These are phyloP conservation scores for Caradrina kadenii DNA, from an alignment of 2,888 invertebrate genomes.

Conservation along the genomic window DNA sequence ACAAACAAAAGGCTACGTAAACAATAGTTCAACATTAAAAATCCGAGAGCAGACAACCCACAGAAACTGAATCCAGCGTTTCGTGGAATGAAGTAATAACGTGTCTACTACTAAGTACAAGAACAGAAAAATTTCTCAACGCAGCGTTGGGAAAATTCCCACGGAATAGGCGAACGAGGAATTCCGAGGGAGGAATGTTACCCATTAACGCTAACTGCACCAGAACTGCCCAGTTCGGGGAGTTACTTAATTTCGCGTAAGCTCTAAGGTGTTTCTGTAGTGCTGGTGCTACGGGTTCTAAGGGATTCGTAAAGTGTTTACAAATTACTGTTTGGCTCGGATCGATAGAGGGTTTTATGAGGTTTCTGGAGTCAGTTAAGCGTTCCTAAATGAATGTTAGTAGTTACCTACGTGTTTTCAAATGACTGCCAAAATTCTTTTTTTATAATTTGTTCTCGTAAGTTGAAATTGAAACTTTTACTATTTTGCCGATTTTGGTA, in stretches of 20 bases:
- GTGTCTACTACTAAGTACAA: constrained; percentile 47
- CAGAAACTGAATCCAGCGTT: constrained; percentile 41
- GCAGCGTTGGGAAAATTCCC: constrained; percentile 56
- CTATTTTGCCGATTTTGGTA: too few relatives aligned
- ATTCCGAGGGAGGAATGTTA: constrained; percentile 71
- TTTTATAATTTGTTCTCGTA: too few relatives aligned
- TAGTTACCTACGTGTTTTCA: not conserved
- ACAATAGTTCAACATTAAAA: constrained; percentile 21
- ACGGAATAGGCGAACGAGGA: constrained; percentile 64
- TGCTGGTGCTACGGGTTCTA: constrained; percentile 37
- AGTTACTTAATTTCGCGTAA: constrained; percentile 75
- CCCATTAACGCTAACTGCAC: constrained; percentile 76
- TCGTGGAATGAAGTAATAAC: constrained; percentile 62
- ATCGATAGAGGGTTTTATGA: constrained; percentile 24
- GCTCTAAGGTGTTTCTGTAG: constrained; percentile 61
- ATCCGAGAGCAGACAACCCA: constrained; percentile 23
- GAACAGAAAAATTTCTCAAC: constrained; percentile 62
- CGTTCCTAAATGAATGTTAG: not conserved
- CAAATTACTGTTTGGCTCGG: constrained; percentile 20
- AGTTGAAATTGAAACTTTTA: too few relatives aligned
- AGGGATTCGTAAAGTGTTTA: constrained; percentile 49
- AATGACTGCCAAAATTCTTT: not conserved
- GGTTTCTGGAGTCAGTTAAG: constrained; percentile 1
- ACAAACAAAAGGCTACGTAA: constrained; percentile 7
- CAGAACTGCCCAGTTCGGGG: constrained; percentile 72